phyloP scores from a whole-genome alignment of 2,888 invertebrate genomes.

The Lycia hirtaria region DNA sequence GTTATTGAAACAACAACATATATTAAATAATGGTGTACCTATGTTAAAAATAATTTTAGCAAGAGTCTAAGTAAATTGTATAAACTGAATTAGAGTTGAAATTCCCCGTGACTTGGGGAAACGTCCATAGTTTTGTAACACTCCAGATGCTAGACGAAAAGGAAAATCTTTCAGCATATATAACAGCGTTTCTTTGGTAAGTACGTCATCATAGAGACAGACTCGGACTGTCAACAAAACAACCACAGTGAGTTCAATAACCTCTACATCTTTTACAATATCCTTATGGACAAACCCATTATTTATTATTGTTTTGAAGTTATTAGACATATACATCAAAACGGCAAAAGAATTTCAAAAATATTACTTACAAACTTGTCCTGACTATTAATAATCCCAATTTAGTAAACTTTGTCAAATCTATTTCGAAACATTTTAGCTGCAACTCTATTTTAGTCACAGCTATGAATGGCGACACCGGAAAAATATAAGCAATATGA shows the following conservation, averaged over 20 bases:
- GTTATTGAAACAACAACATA: no score
- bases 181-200: no score
- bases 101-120: no score
- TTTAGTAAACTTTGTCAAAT: constrained; percentile 16
- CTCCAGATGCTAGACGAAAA: no score
- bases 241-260: not conserved
- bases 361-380: constrained; percentile 8
- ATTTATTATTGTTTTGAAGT: not conserved
- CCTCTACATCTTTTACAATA: not conserved
- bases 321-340: not conserved
- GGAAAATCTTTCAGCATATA: no score
- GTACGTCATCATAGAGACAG: no score
- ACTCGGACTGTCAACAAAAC: no score
- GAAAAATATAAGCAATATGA: constrained; percentile 20
- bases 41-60: no score
- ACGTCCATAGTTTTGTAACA: no score
- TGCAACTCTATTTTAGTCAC: constrained; percentile 21
- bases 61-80: no score
- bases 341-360: constrained; percentile 3
- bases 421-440: constrained; percentile 22
- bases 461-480: constrained; percentile 26
- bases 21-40: no score
- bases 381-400: constrained; percentile 21
- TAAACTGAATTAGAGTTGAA: no score
- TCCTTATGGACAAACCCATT: not conserved